Evolutionary conservation across 2,113 vertebrate genomes (phyloP), one percentile per base, ranked within the genome.

Genomic region (Paedocypris sp.): DNA sequence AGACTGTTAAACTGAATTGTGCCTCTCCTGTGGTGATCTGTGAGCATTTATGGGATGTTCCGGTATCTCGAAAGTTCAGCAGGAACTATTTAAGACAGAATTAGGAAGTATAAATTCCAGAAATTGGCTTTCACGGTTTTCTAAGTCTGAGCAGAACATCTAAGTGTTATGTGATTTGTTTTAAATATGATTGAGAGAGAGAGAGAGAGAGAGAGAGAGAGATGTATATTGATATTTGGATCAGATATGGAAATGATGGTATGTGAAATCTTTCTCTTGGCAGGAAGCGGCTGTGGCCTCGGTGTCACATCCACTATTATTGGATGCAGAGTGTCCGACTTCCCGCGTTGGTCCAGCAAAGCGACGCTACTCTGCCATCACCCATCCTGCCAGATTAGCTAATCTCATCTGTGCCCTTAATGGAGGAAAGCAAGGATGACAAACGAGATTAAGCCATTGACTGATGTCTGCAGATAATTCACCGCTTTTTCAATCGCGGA

Each of bases 371-470:
- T 42, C 71, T 12, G 38, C 28, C 25, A 54, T 48, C 66, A 71
- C 49, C 50, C 25, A 15, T 35, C 39, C 45, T 16, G 4, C 5
- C 46, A 56, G 26, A 59, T 25, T 63, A 31, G 13, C 19, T 85
- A 83, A 84, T 83, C 76, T 64, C 64, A 83, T 85, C 76, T 77
- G 41, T 28, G 11, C 19, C 5, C 19, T 11, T 50, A 65, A 60
- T 65, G 18, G 12, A 75, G n/a, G 49, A 70, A 71, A 51, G 51
- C 65, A 75, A 68, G 70, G 69, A 64, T 76, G 79, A 80, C 75
- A 82, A 83, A 84, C 82, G 72, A 67, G 74, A 79, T 84, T 77
- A 82, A 53, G 64, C 61, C 60, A 56, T 54, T 52, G 77, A 80
- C 60, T 80, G 75, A 68, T 11, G 71, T 61, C 69, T 74, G 70